Evolutionary conservation across 1,140 invertebrate genomes (phyloP), one percentile per base, ranked within the genome.

Genomic region (Drosophila novamexicana): DNA sequence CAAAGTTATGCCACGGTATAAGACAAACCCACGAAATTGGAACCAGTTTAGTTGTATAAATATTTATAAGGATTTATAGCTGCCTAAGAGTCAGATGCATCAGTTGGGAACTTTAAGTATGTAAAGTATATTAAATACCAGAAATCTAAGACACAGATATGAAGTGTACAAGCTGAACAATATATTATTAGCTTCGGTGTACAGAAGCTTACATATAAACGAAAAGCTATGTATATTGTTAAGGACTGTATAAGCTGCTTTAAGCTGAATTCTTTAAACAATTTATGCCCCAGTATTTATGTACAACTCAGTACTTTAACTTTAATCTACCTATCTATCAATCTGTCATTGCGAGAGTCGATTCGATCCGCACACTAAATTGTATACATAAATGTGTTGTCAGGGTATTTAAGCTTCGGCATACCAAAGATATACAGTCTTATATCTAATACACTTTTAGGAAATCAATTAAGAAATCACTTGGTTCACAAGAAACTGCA

Each of bases 1-100:
- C 14, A 10, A 12, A 49, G 39, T 12, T 10, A 34, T 16, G 40
- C n/a, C 6, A 29, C 34, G 50, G n/a, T 1, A 32, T 22, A 50
- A 4, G 53, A 14, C 12, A 18, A 22, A 39, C 39, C 40, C 22
- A 18, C 42, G 42, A 59, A 18, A 47, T 36, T 6, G 32, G 42
- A 59, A 59, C 57, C 57, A 47, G 57, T 59, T 59, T 47, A 2
- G 10, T n/a, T 45, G n/a, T 12, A 45, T 59, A 59, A 59, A 59
- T 47, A 59, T 59, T 59, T 59, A 59, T 59, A 34, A 32, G 34
- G 50, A 29, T 3, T n/a, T 18, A 47, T 9, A 47, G 18, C 12
- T 9, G 40, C 6, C 14, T 10, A 34, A 34, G 42, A 36, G 12
- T 18, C 32, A 36, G 22, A 6, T 47, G n/a, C 16, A 59, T 42